These are phyloP conservation scores for Salvelinus alpinus DNA, from an alignment of 2,113 vertebrate genomes.

Conservation along the genomic window DNA sequence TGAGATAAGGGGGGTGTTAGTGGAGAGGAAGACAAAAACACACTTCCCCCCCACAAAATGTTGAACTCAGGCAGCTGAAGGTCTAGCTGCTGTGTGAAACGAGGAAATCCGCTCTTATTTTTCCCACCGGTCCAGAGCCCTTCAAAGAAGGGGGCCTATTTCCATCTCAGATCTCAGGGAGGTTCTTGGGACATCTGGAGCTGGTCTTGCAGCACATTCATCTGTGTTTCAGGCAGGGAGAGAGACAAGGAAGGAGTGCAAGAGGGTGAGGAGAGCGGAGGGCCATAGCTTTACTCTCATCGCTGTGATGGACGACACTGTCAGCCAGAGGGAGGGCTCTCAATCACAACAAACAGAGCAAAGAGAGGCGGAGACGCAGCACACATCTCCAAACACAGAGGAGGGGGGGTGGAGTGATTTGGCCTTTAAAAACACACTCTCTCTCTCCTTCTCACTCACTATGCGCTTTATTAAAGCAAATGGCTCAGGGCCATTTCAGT, in stretches of 20 bases:
- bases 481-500: too few relatives aligned
- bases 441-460: too few relatives aligned
- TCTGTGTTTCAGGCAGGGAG: constrained; percentile 34
- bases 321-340: too few relatives aligned
- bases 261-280: not conserved
- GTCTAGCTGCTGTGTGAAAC: constrained; percentile 16
- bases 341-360: too few relatives aligned
- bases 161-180: constrained; percentile 23
- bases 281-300: not conserved
- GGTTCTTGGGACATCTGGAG: constrained; percentile 61
- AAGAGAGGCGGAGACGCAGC: too few relatives aligned
- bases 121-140: constrained; percentile 45
- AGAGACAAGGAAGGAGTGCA: constrained; percentile 10
- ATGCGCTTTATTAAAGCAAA: too few relatives aligned
- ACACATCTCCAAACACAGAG: too few relatives aligned
- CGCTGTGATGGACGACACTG: too few relatives aligned
- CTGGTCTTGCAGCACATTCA: constrained; percentile 35
- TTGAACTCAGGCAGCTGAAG: constrained; percentile 32
- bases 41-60: constrained; percentile 24
- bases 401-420: too few relatives aligned
- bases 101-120: constrained; percentile 57
- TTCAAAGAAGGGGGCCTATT: constrained; percentile 37
- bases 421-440: too few relatives aligned
- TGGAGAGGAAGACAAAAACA: not conserved
- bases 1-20: not conserved